Evolutionary conservation across 2,888 invertebrate genomes (phyloP).

Genomic region (Parnassius orleans): DNA sequence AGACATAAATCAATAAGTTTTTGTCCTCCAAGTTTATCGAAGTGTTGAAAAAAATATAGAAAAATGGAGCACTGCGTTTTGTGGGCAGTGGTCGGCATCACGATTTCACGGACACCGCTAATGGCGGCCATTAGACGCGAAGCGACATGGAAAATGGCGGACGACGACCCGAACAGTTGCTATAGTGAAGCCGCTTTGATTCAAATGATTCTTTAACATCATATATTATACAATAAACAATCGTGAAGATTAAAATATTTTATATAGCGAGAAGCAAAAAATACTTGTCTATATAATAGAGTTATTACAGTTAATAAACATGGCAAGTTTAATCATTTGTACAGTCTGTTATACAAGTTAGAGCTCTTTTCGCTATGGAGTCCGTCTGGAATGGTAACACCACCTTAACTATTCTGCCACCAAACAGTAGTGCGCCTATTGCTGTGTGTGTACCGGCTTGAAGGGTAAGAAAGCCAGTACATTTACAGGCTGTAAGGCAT

Average conservation of each 20-base stretch:
- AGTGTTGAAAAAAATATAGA: slow-evolving; percentile 38
- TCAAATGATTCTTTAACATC: slow-evolving; percentile 34
- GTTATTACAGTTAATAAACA: too few relatives aligned
- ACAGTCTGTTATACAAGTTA: too few relatives aligned
- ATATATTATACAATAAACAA: slow-evolving; percentile 20
- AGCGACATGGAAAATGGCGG: slow-evolving; percentile 64
- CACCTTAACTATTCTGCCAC: too few relatives aligned
- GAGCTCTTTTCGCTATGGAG: too few relatives aligned
- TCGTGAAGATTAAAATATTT: slow-evolving; percentile 4
- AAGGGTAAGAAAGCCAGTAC: too few relatives aligned
- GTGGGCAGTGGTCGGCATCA: slow-evolving; percentile 64
- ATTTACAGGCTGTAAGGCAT: too few relatives aligned
- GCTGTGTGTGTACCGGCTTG: too few relatives aligned
- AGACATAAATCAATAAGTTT: background rate
- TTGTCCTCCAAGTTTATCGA: slow-evolving; percentile 10
- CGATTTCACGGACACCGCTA: slow-evolving; percentile 66
- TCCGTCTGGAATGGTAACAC: too few relatives aligned
- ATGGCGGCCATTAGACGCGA: slow-evolving; percentile 62
- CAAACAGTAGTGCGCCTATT: too few relatives aligned
- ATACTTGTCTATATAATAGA: too few relatives aligned
- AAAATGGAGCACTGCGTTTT: slow-evolving; percentile 61
- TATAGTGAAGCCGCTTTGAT: slow-evolving; percentile 26
- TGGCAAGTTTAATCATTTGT: too few relatives aligned
- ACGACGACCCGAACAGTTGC: slow-evolving; percentile 50
- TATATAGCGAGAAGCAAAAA: background rate